Evolutionary conservation across 2,888 invertebrate species (phyloP), one percentile per base, ranked within the genome.

Genomic region (Habroteleia sp.): DNA sequence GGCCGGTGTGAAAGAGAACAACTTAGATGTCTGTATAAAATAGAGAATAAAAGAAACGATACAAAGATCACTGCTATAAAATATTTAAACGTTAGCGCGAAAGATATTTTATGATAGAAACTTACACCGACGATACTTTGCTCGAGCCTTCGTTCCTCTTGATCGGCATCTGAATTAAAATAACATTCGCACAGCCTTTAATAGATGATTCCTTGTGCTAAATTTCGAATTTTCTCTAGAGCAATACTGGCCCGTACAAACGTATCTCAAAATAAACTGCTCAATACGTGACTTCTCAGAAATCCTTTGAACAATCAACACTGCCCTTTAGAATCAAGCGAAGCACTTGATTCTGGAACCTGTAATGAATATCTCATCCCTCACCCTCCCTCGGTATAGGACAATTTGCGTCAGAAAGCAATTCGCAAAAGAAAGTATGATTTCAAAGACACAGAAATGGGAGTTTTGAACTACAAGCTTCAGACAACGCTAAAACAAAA

Each of bases 271-370:
- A 73, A 66, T 66, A 73, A 66, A 66, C 73, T 66, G 73, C 73
- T 73, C 66, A 73, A 73, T 73, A 63, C 63, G 63, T 63, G 63
- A 72, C 72, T 58, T 65, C 50, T 50, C 41, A 58, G 31, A 17
- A 50, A 44, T 50, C 58, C 63, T 72, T 72, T 72, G 65, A 63
- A 72, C 72, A 72, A 72, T 65, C 72, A 72, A 65, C 71, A 58
- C 72, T 72, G 58, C 65, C 65, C 63, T 39, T 65, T 46, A 25
- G 46, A 65, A 72, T 41, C 44, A 54, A 72, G 50, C 35, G 33
- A 50, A 50, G 31, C 33, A 58, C 48, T 72, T 62, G 56, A 63
- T 50, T 63, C 63, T 27, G 29, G 42, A 58, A 72, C 72, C 25
- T 71, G 48, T 71, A 63, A 48, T 54, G 48, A 56, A 54, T 63